phyloP scores from a whole-genome alignment of 2,888 invertebrate genomes.

The Thelaira solivaga region DNA sequence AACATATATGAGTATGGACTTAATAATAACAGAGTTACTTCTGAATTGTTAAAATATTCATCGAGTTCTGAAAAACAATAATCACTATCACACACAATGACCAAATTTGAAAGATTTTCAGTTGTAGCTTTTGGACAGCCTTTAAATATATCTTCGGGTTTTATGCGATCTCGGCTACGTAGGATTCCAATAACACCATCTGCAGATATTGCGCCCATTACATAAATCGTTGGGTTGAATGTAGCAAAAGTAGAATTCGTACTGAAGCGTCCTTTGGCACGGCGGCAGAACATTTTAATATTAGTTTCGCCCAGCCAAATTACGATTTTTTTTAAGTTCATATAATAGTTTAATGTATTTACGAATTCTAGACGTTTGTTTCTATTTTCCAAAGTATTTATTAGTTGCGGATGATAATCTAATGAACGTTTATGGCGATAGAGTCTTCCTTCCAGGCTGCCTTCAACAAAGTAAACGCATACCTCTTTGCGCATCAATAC shows the following conservation, averaged over 20 bases:
- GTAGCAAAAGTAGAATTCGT: slow-evolving; percentile 57
- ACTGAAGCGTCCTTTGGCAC: slow-evolving; percentile 55
- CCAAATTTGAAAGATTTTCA: slow-evolving; percentile 48
- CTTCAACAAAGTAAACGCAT: slow-evolving; percentile 57
- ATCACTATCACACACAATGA: slow-evolving; percentile 60
- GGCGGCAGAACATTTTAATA: slow-evolving; percentile 59
- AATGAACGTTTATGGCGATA: slow-evolving; percentile 50
- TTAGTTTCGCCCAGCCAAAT: slow-evolving; percentile 55
- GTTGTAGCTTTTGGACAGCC: background rate
- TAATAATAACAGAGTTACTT: slow-evolving; percentile 54
- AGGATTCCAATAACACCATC: slow-evolving; percentile 37
- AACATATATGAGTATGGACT: slow-evolving; percentile 58
- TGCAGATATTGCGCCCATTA: slow-evolving; percentile 52
- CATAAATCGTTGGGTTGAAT: slow-evolving; percentile 48
- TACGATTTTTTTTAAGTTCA: slow-evolving; percentile 44
- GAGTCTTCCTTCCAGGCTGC: slow-evolving; percentile 52
- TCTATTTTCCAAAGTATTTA: slow-evolving; percentile 50
- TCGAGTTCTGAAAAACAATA: slow-evolving; percentile 57
- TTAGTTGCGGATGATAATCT: slow-evolving; percentile 47
- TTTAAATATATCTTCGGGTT: slow-evolving; percentile 51
- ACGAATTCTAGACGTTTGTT: slow-evolving; percentile 52
- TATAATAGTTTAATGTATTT: slow-evolving; percentile 50
- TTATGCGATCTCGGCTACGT: slow-evolving; percentile 40
- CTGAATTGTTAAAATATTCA: slow-evolving; percentile 60
- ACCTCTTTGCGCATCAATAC: slow-evolving; percentile 40